Evolutionary conservation across 2,113 vertebrate species (phyloP).

Genomic region (Seriola quinqueradiata): DNA sequence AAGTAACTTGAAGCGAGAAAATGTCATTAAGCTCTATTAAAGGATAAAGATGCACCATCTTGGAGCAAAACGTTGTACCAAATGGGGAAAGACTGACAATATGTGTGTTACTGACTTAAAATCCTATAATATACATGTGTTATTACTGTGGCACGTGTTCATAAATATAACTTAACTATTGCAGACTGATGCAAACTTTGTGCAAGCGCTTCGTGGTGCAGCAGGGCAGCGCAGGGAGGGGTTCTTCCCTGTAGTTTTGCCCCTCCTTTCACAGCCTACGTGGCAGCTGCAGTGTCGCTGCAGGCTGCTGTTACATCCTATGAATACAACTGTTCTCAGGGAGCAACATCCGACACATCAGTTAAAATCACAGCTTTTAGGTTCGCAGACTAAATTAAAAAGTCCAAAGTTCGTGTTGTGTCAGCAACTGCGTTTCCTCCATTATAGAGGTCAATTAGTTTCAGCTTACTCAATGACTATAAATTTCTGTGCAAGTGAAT

Average conservation of each 20-base stretch:
- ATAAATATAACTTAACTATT: not conserved
- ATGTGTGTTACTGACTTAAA: not conserved
- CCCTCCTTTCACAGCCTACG: conserved; percentile 80
- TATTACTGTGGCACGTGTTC: not conserved
- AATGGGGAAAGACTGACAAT: not conserved
- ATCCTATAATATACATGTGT: fast-evolving
- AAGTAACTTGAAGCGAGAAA: not conserved
- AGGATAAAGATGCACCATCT: not conserved
- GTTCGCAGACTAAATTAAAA: not conserved
- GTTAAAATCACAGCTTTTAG: not conserved
- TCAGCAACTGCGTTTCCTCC: not conserved
- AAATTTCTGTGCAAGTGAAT: not conserved
- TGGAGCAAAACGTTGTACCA: not conserved
- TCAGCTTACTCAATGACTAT: not conserved
- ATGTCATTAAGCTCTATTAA: not conserved
- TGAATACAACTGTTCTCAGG: not conserved
- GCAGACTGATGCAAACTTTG: conserved; percentile 48
- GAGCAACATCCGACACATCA: not conserved
- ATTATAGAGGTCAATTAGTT: not conserved
- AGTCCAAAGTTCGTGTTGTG: not conserved
- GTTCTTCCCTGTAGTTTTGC: conserved; percentile 24
- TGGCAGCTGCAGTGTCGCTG: conserved; percentile 65
- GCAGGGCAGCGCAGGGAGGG: conserved; percentile 37
- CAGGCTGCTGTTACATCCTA: conserved; percentile 18
- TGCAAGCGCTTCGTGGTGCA: not conserved